Base-by-base conservation (phyloP, 2,888 invertebrate genomes). In the Parthenolecanium corni region DNA sequence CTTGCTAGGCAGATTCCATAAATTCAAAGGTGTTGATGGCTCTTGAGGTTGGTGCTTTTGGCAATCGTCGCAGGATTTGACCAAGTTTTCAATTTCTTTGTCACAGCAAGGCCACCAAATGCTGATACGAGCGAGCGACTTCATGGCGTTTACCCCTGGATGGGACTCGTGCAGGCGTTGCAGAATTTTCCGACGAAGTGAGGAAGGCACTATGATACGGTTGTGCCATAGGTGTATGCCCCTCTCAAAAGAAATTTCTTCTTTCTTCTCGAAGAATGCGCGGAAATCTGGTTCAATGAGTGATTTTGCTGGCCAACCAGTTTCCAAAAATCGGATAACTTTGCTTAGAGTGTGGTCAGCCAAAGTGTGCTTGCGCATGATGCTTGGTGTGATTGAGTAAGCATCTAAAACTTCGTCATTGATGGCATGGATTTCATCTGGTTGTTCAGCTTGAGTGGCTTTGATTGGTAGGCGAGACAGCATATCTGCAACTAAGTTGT, bases 31-130 rank as follows among this genome's bases (percentile, higher is more conserved):
- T 0, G 65, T 64, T 3, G 66, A 25, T 3, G 49, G 64, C 40
- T 68, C 67, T n/a, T 44, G 61, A 56, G 66, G 66, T 38, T 58
- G 51, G n/a, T 65, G 53, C 6, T 56, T 52, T 49, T 64, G 44
- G 42, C 68, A 69, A 16, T 42, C 58, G 9, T 52, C 49, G 24
- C 68, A 68, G 1, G 36, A n/a, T 16, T 66, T 67, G 11, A 51
- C 66, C 2, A 52, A 23, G 16, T 53, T 46, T 54, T 67, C 67
- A 14, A 68, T 66, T 16, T 66, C 66, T 9, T 9, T 20, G 46
- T 68, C 67, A 0, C 54, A 64, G 9, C 25, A 62, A 36, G 66
- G 66, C 68, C 68, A 68, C 62, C 64, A 69, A 2, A 68, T 66
- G 25, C 67, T 67, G 5, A 64, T 64, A 6, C 67, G 52, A 14